These are phyloP conservation scores for Prolemur simus DNA, from an alignment of 2,113 vertebrate genomes.

Conservation along the genomic window DNA sequence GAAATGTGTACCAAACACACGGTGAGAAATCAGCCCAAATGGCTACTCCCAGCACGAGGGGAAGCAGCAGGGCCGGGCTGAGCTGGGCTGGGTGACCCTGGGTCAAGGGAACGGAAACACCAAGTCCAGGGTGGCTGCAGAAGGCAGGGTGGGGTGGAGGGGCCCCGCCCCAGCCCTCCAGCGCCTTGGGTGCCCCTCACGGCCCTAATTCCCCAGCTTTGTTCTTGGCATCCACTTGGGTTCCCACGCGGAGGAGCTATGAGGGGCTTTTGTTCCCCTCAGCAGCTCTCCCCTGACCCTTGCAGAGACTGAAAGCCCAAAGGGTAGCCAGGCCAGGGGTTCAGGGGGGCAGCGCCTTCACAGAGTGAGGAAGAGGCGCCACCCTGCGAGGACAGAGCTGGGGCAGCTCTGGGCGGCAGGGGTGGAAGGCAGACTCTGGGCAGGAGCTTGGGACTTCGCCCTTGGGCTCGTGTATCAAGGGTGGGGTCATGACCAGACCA, in stretches of 20 bases:
- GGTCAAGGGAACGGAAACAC: conserved; percentile 39
- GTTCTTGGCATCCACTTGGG: neutral
- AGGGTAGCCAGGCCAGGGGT: neutral
- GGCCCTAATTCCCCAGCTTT: neutral
- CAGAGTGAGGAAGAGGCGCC: neutral
- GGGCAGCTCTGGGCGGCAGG: neutral
- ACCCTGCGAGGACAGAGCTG: neutral
- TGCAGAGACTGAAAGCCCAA: neutral
- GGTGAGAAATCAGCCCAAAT: neutral
- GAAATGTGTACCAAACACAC: neutral
- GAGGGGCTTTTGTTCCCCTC: neutral
- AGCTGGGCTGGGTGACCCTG: neutral
- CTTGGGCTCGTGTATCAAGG: neutral
- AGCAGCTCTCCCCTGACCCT: neutral
- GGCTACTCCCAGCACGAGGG: neutral
- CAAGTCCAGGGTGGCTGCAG: neutral
- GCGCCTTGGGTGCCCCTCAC: neutral
- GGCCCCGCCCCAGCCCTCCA: accelerated
- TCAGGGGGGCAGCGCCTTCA: neutral
- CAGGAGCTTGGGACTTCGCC: accelerated
- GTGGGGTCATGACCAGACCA: neutral
- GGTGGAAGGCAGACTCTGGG: neutral
- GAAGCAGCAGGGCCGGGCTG: neutral
- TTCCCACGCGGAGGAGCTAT: neutral
- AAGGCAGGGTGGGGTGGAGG: neutral